Base-by-base conservation (phyloP, 2,113 vertebrate genomes). In the Cromileptes altivelis region DNA sequence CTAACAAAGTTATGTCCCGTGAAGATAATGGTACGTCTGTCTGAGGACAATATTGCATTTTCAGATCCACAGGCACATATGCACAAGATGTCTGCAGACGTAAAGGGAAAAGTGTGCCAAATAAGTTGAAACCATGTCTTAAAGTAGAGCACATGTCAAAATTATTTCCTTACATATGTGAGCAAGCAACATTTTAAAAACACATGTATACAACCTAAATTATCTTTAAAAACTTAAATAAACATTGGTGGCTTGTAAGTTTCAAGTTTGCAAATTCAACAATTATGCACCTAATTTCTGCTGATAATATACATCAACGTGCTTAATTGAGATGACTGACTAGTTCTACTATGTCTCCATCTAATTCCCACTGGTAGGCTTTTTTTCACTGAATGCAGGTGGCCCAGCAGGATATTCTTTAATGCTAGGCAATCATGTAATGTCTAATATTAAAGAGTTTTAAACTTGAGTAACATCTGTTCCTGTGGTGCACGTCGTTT, bases 1-100 rank as follows among this genome's bases (percentile, higher is more conserved):
- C 63, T 81, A 88, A 90, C 86, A 85, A 74, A 80, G 76, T 88
- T 81, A 90, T 6, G 55, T 75, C 68, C 68, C 57, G 13, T 55
- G 21, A 75, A 88, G 83, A 85, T 87, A 88, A 87, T 65, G 55
- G 40, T 14, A 33, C 25, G 81, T 84, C 56, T 62, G 73, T 68
- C 63, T 58, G 50, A 57, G 58, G 58, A 75, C 40, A 60, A 77
- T 68, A 75, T 67, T 64, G 37, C 78, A 68, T 69, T 78, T 71
- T 75, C 45, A 69, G 53, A 70, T 40, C 15, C 40, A 75, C n/a
- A 23, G 71, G 57, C 80, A 64, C 70, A 87, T 37, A 25, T 75
- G 56, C 75, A 45, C 60, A 73, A 42, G 42, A 76, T 10, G 50
- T 64, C 33, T 74, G 77, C 42, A 64, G 45, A 71, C 37, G 58